phyloP scores from a whole-genome alignment of 2,888 invertebrate genomes.

The Caenorhabditis sp. region DNA sequence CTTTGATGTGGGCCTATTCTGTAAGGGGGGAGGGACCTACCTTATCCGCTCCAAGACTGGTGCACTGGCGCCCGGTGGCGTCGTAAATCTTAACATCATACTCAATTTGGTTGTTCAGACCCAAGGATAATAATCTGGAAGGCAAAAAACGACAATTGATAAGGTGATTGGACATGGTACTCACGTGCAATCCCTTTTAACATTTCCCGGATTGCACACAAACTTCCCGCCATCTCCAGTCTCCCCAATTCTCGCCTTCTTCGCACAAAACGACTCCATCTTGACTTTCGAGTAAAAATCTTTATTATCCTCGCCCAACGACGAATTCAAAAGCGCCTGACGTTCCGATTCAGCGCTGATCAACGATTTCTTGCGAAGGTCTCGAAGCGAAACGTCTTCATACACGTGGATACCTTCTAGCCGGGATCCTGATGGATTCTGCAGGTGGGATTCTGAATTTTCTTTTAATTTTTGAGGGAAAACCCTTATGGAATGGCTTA shows the following conservation, averaged over 20 bases:
- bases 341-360: not conserved
- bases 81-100: constrained; percentile 45
- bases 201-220: constrained; percentile 50
- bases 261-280: constrained; percentile 40
- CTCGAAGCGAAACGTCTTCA: constrained; percentile 5
- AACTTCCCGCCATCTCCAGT: constrained; percentile 65
- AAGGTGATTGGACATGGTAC: not conserved
- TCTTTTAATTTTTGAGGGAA: no score
- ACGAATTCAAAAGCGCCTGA: not conserved
- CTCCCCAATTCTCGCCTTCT: constrained; percentile 50
- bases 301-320: not conserved
- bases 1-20: no score
- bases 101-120: constrained; percentile 45
- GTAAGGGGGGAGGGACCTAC: not conserved
- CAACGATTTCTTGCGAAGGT: not conserved
- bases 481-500: not conserved
- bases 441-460: not conserved
- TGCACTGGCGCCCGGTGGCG: constrained; percentile 31
- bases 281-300: constrained; percentile 21
- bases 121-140: constrained; percentile 52
- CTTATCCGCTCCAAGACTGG: constrained; percentile 41
- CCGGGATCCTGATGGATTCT: not conserved
- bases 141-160: not conserved
- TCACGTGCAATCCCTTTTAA: constrained; percentile 42
- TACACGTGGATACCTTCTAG: constrained; percentile 5